Evolutionary conservation across 2,888 invertebrate genomes (phyloP).

Genomic region (Dione juno): DNA sequence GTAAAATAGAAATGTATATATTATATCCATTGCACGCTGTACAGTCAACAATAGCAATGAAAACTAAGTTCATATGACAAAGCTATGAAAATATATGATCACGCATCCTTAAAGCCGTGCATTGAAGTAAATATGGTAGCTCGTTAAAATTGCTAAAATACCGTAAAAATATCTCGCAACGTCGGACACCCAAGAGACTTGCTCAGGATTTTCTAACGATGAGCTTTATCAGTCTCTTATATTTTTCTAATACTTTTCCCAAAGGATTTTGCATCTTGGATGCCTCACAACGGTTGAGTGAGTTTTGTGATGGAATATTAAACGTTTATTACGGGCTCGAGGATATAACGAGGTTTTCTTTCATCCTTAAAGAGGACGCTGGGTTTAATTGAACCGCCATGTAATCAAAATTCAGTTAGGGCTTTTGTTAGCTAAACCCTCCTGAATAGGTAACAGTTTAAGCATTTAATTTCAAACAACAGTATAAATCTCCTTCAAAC

Average conservation of each 20-base stretch:
- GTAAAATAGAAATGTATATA: not conserved
- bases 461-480: conserved; percentile 45
- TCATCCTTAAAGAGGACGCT: conserved; percentile 48
- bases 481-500: conserved; percentile 44
- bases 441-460: conserved; percentile 46
- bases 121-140: conserved; percentile 76
- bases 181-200: conserved; percentile 72
- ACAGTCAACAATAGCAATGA: conserved; percentile 30
- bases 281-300: conserved; percentile 58
- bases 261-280: conserved; percentile 71
- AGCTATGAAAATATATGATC: conserved; percentile 58
- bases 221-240: conserved; percentile 65
- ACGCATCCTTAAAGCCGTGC: conserved; percentile 64
- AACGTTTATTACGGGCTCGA: conserved; percentile 50
- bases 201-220: conserved; percentile 57
- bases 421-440: conserved; percentile 46
- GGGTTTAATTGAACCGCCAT: conserved; percentile 47
- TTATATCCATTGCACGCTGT: conserved; percentile 7
- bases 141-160: conserved; percentile 84
- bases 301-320: conserved; percentile 64
- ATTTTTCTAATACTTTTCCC: conserved; percentile 76
- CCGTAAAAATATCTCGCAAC: conserved; percentile 79
- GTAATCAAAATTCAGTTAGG: conserved; percentile 50
- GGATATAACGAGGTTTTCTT: conserved; percentile 49
- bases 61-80: conserved; percentile 37